Percentiles rank a stretch among this genome's conserved stretches.
Evolutionary conservation across 2,888 invertebrate species (phyloP).

Genomic region (Diachrysia chrysitis): DNA sequence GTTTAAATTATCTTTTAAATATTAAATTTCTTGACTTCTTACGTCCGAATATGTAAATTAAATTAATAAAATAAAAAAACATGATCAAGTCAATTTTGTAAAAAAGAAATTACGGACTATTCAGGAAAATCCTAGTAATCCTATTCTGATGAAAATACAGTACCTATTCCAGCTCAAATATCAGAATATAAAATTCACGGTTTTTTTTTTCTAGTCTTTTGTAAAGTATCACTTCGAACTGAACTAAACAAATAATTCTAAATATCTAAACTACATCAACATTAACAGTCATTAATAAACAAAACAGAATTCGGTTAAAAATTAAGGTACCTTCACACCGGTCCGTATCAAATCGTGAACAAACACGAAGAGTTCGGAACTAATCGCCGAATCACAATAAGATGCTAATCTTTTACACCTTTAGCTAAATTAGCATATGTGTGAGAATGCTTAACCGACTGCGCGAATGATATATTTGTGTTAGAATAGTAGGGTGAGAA

Average conservation of each 20-base stretch:
- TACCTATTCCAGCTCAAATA: too few species aligned
- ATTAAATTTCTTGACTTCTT: too few species aligned
- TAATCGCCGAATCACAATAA: slow-evolving; percentile 84
- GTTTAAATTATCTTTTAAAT: neutral
- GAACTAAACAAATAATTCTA: neutral
- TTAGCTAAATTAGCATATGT: slow-evolving; percentile 81
- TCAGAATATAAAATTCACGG: too few species aligned
- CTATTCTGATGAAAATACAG: too few species aligned
- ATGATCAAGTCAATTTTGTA: too few species aligned
- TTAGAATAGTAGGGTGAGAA: slow-evolving; percentile 23
- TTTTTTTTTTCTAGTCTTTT: too few species aligned
- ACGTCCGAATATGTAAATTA: too few species aligned
- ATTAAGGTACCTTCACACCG: slow-evolving; percentile 77
- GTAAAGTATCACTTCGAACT: too few species aligned
- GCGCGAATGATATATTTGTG: slow-evolving; percentile 36
- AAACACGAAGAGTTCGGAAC: slow-evolving; percentile 84
- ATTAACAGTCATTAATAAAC: slow-evolving; percentile 19
- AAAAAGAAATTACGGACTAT: too few species aligned
- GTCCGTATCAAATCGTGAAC: slow-evolving; percentile 83
- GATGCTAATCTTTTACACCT: slow-evolving; percentile 88
- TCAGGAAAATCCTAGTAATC: too few species aligned
- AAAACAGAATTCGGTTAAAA: slow-evolving; percentile 41
- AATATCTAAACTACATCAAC: neutral
- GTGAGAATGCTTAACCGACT: slow-evolving; percentile 58
- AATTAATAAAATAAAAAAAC: too few species aligned